Evolutionary conservation across 2,797 vertebrate species (phyloP), one percentile per base, ranked within the genome.

Genomic region (Clarias pachynema): DNA sequence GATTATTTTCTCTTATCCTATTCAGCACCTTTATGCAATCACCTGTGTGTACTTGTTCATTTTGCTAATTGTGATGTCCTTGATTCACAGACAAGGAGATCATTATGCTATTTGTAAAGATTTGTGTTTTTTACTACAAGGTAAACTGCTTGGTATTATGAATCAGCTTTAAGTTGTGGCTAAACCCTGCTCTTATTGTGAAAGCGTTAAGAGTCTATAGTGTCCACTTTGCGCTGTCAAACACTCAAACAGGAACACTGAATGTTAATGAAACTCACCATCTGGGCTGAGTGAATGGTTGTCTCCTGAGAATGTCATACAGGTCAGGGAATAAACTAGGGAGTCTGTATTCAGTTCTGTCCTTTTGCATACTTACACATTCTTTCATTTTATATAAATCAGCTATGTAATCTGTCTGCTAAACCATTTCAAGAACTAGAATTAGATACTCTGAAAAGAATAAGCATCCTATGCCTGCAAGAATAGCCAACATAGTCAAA

Each of bases 241-340:
- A 72, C 31, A 56, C 22, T 57, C 24, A 49, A 70, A 80, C 56
- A 2, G 53, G 34, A 53, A 66, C 31, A 37, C 15, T 81, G 81
- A 84, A 88, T 88, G 63, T 65, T 68, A 85, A 88, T 70, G 49
- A 84, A 80, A 49, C 59, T 79, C 10, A 77, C 80, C 81, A 83
- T 88, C 57, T 83, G 81, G 75, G 26, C 81, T 74, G 62, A 85
- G 37, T 85, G 74, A 86, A 79, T 18, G 6, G 24, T 24, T 49
- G 29, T 79, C 81, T 56, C 85, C 66, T 73, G 81, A 83, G 81
- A 73, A 29, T 37, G 29, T 69, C 73, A 73, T 79, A 34, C 29
- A 83, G 85, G 81, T 83, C 85, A 86, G 74, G 53, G 37, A 72
- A 53, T 34, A 72, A 63, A 79, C 10, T 37, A 70, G 2, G 65